Base-by-base conservation (phyloP, 1,140 invertebrate genomes). In the Diprion similis region DNA sequence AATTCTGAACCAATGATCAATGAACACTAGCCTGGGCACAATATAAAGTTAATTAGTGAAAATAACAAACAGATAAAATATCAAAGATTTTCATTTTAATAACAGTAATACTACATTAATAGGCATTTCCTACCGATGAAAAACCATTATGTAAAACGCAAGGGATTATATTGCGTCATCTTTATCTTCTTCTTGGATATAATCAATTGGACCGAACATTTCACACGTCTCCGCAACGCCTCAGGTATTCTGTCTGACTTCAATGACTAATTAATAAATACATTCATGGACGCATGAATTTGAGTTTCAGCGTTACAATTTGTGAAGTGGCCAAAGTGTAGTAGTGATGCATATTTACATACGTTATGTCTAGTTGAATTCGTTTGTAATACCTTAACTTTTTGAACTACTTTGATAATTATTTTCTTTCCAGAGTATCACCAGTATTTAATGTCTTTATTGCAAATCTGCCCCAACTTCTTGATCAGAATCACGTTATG, bases 371-470 rank as follows among this genome's bases (percentile, higher is more conserved):
- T 37, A 37, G 24, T 37, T 37, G 71, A 15, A 70, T 46, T 45
- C 13, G 71, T 74, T 51, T 8, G 45, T 15, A 70, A 71, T 46
- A 71, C 72, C 68, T 71, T n/a, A 2, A 47, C 46, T 3, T 15
- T 37, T 37, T 37, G 24, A 37, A 37, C 24, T 37, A 37, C 2
- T 37, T 70, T 46, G 67, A 37, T 70, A 17, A 68, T 70, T 59
- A 46, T 37, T 72, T 48, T 10, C 69, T 75, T 87, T 89, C 64
- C 82, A 95, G 96, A 82, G 90, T 92, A 71, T 98, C 97, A 0
- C 93, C 97, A 8, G 96, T 98, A 1, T 99, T 99, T 87, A 99
- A 98, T 87, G 96, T 97, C 8, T 99, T 98, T 83, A 88, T 99
- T 80, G 93, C 95, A 18, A 97, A 97, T 83, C 86, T 99, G 67